Percentiles rank a stretch among this genome's conserved stretches.
These are phyloP conservation scores for Apostichopus parvimensis DNA, from an alignment of 35 echinoderm and acorn worm species.

Conservation along the genomic window DNA sequence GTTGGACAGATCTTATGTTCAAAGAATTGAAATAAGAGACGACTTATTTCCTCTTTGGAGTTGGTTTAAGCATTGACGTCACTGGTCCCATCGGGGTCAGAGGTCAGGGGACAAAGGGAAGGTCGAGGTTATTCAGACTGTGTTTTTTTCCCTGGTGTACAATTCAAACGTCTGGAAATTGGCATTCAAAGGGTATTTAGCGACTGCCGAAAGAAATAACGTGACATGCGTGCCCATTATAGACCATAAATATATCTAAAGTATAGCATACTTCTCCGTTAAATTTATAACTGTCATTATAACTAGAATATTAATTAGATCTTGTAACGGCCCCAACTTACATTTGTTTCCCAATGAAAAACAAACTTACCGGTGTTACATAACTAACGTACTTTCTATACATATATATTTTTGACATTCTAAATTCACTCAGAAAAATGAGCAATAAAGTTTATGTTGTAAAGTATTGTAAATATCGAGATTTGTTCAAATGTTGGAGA, in stretches of 20 bases:
- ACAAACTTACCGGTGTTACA: no score
- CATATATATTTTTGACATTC: no score
- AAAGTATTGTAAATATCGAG: no score
- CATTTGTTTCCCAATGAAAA: no score
- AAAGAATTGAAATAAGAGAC: not conserved
- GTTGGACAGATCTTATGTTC: not conserved
- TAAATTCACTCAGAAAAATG: no score
- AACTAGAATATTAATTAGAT: no score
- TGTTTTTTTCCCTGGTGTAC: slow-evolving; percentile 15
- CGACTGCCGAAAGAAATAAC: not conserved
- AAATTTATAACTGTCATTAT: no score
- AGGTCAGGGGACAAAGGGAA: slow-evolving; percentile 41
- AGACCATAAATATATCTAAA: not conserved
- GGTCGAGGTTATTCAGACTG: not conserved
- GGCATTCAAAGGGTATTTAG: not conserved
- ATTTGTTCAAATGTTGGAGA: no score
- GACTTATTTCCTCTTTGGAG: not conserved
- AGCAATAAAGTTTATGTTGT: no score
- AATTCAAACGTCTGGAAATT: not conserved
- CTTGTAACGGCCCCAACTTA: no score
- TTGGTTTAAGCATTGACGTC: slow-evolving; percentile 3
- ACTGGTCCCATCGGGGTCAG: slow-evolving; percentile 29
- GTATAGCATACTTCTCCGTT: not conserved
- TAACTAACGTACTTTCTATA: no score
- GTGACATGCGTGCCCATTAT: not conserved